Base-by-base conservation (phyloP, 2,797 vertebrate genomes). In the Rhinella marina region DNA sequence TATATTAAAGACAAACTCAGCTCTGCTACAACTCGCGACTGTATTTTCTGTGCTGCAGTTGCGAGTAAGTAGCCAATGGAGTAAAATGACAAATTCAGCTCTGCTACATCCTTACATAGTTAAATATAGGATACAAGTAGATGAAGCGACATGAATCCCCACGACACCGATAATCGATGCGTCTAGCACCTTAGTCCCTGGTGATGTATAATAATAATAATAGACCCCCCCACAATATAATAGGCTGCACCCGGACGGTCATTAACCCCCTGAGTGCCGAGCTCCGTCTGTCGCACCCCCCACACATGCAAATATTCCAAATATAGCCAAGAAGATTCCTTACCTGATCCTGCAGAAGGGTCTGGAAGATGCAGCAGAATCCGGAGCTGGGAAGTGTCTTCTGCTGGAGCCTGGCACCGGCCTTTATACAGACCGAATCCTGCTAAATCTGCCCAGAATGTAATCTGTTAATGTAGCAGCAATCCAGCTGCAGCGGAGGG, bases 401-500 rank as follows among this genome's bases (percentile, higher is more conserved):
- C 16, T 0, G 61, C 16, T 0, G 61, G 1, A 68, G 52, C 87
- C 73, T 21, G 72, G 21, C n/a, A 61, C 88, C 17, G 91, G 90
- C 76, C 91, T 85, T 73, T 84, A 32, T 85, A 72, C 87, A 0
- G 68, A 54, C 62, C 41, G 72, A n/a, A 85, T 84, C 76, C 81
- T 85, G 91, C 70, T 14, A 76, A 90, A 82, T 13, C 87, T 84
- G 1, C 79, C 81, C 92, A 89, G 88, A 25, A 90, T 87, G 92
- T 92, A 91, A 94, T 92, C 93, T 93, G 68, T 89, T 91, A 90
- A 91, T 90, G 92, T 85, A 10, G 86, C 29, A 88, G 79, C 12
- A 70, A 89, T 77, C 92, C 92, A 91, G 91, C 91, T 93, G 91
- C 90, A 52, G 88, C 86, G 19, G 88, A 80, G 88, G 54, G 86